Conservation (phyloP, 1,140 invertebrate genomes). For the Gonatopus flavifemur region DNA sequence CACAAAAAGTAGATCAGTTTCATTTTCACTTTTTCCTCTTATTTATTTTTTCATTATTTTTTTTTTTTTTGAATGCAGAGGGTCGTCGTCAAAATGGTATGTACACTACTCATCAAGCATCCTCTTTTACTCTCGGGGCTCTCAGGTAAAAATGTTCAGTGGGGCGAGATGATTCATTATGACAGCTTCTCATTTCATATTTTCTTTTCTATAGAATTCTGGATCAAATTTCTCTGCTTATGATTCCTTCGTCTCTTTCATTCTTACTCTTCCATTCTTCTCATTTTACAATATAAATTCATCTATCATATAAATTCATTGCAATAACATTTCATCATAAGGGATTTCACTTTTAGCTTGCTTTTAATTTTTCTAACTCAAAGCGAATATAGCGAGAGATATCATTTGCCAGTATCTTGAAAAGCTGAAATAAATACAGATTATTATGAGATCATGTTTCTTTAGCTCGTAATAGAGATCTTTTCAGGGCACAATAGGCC, state of each 20-base stretch:
- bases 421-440: slow-evolving; percentile 3
- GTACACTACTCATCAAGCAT: slow-evolving; percentile 38
- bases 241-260: neutral
- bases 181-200: slow-evolving; percentile 56
- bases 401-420: too few species aligned
- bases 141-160: slow-evolving; percentile 49
- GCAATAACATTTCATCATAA: too few species aligned
- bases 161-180: slow-evolving; percentile 50
- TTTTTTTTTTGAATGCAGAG: slow-evolving; percentile 6
- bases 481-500: slow-evolving; percentile 27
- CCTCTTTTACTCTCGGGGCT: too few species aligned
- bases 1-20: too few species aligned
- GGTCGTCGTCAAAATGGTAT: slow-evolving; percentile 44
- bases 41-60: too few species aligned
- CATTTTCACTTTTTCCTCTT: too few species aligned
- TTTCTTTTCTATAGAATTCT: slow-evolving; percentile 31
- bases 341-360: too few species aligned
- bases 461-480: slow-evolving; percentile 30
- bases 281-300: too few species aligned
- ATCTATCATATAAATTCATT: too few species aligned
- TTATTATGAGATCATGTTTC: slow-evolving; percentile 43
- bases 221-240: slow-evolving; percentile 32
- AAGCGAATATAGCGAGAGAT: too few species aligned
- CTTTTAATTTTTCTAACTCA: too few species aligned
- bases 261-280: neutral